Base-by-base conservation (phyloP, 2,888 invertebrate genomes). In the Eristalinus sepulchralis region DNA sequence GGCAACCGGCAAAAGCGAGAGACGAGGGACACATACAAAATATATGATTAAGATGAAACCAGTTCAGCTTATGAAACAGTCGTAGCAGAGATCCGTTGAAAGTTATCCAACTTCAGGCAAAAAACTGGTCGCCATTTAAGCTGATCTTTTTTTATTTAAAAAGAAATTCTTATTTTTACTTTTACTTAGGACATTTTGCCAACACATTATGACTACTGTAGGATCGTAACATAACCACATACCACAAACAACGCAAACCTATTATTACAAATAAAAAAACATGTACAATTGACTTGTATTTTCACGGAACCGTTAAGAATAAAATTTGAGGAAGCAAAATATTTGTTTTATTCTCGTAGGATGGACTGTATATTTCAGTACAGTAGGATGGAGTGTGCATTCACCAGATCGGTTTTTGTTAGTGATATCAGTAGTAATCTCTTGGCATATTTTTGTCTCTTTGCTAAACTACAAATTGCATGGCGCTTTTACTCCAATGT, bases 231-330 rank as follows among this genome's bases (percentile, higher is more conserved):
- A 77, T 72, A 77, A 76, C 67, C 71, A 39, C 66, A 27, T 27
- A 85, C 64, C 24, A 27, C n/a, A 60, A 70, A 47, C 57, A 70
- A 53, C 59, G 22, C 53, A 20, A 71, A 64, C 57, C 57, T 47
- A 75, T 66, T 47, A 76, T 20, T 24, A 57, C 57, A 57, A 57
- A 39, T 6, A 39, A 39, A 39, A 24, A 62, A 60, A 36, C 22
- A 67, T 85, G 77, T 81, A 85, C 73, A 81, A 77, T 34, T 76
- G 63, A 84, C 71, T 77, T 81, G 85, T 85, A 81, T 78, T 78
- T 78, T 78, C 70, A 73, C 62, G 71, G 68, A 81, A 81, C 57
- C 67, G 72, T 72, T 77, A 77, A 72, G 55, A 84, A 81, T 81
- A 81, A 85, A 85, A 68, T 67, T 77, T 72, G 53, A 83, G 72